phyloP scores from a whole-genome alignment of 2,113 vertebrate species.

The Okapia johnstoni region DNA sequence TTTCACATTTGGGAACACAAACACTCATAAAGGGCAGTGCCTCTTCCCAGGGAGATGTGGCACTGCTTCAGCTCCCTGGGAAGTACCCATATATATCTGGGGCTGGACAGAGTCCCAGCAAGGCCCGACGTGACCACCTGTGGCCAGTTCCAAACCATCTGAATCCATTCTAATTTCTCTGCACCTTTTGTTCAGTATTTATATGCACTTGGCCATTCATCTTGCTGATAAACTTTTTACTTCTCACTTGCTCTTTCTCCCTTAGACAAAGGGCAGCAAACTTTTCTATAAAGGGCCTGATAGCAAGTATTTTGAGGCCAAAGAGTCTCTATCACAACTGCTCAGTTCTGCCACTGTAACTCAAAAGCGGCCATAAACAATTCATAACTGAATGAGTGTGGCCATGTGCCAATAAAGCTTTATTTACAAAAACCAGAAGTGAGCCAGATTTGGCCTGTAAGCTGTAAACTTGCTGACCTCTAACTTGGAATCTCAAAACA shows the following conservation, averaged over 20 bases:
- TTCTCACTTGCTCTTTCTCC: background rate
- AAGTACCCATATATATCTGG: background rate
- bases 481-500: constrained; percentile 28
- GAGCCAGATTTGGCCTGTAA: background rate
- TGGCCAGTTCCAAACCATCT: background rate
- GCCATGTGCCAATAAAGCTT: constrained; percentile 19
- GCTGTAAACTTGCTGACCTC: background rate
- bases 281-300: background rate
- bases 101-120: background rate
- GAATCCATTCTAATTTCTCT: background rate
- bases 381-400: background rate
- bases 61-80: background rate
- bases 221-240: background rate
- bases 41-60: background rate
- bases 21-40: background rate
- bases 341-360: background rate
- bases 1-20: constrained; percentile 46
- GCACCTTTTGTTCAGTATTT: background rate
- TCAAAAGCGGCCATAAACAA: background rate
- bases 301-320: background rate
- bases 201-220: background rate
- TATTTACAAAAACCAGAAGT: background rate
- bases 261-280: background rate
- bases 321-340: background rate
- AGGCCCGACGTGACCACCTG: background rate